Evolutionary conservation across 2,888 invertebrate species (phyloP).

Genomic region (Pherbina coryleti): DNA sequence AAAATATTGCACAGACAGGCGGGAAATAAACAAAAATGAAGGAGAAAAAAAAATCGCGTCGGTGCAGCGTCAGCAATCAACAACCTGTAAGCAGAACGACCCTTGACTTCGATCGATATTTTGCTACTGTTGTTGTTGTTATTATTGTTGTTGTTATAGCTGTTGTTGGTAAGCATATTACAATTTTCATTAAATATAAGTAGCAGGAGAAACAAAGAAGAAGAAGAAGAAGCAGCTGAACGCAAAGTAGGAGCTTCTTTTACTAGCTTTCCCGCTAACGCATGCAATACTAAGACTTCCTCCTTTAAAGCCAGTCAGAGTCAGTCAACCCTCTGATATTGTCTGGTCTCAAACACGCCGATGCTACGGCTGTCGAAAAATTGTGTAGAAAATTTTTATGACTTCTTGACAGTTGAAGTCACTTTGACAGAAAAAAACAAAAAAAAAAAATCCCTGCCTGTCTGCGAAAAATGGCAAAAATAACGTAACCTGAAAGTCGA

Average conservation of each 20-base stretch:
- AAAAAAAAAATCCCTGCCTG: constrained; percentile 16
- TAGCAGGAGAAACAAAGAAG: background rate
- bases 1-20: constrained; percentile 9
- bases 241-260: no score
- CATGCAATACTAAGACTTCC: no score
- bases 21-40: background rate
- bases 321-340: no score
- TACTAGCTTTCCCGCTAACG: no score
- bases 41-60: background rate
- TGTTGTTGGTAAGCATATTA: background rate
- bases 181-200: constrained; percentile 7
- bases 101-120: background rate
- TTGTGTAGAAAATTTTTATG: constrained; percentile 50
- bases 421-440: constrained; percentile 18
- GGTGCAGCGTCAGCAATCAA: constrained; percentile 13
- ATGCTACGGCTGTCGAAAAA: constrained; percentile 20
- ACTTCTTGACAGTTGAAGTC: constrained; percentile 50
- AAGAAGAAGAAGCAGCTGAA: no score
- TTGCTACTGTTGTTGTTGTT: background rate
- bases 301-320: no score
- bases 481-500: background rate
- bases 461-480: constrained; percentile 9
- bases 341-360: no score
- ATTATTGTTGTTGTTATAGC: no score
- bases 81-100: constrained; percentile 1